Evolutionary conservation across 2,113 vertebrate genomes (phyloP).

Genomic region (Psophia crepitans): DNA sequence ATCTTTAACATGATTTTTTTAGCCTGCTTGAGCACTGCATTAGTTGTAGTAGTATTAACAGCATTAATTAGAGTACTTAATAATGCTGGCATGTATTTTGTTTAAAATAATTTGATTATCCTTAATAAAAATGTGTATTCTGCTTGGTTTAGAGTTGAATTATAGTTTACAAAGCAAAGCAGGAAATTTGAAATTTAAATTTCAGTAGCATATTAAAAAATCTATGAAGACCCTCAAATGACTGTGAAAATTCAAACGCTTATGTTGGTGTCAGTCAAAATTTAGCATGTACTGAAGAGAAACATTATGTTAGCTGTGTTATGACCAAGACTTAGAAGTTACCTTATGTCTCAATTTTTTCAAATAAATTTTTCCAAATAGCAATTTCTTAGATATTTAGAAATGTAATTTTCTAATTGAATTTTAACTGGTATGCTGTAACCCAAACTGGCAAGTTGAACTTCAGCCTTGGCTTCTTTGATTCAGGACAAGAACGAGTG

Average conservation of each 20-base stretch:
- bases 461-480: background rate
- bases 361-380: background rate
- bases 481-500: background rate
- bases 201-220: background rate
- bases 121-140: background rate
- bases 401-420: background rate
- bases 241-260: background rate
- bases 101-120: background rate
- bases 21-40: background rate
- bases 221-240: background rate
- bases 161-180: background rate
- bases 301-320: background rate
- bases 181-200: conserved; percentile 5
- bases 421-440: background rate
- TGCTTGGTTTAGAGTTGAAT: background rate
- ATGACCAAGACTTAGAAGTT: background rate
- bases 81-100: background rate
- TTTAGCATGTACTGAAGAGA: background rate
- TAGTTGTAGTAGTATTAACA: background rate
- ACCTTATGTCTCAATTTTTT: background rate
- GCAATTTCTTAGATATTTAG: background rate
- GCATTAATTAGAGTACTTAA: background rate
- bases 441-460: background rate
- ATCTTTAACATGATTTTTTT: background rate
- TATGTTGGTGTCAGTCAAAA: background rate